Evolutionary conservation across 2,797 vertebrate genomes (phyloP).

Genomic region (Selene dorsalis): DNA sequence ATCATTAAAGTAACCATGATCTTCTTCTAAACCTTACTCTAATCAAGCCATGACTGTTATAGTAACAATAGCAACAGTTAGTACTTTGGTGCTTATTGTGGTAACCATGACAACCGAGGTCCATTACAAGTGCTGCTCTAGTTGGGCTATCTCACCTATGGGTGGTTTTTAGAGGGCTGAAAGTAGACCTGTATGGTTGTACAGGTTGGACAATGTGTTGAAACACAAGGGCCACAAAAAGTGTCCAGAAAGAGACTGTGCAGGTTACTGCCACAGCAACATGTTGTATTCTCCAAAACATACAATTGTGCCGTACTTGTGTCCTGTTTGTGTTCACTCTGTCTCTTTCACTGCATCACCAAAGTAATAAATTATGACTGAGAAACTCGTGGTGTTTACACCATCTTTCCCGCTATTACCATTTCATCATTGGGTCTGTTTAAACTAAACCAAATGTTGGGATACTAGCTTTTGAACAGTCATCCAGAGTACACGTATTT

Average conservation of each 20-base stretch:
- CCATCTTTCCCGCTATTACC: slow-evolving; percentile 1
- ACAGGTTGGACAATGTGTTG: too few relatives aligned
- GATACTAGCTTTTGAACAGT: slow-evolving; percentile 17
- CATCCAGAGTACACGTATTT: slow-evolving; percentile 30
- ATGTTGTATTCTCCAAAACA: background rate
- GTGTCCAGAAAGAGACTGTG: background rate
- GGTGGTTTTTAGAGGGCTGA: too few relatives aligned
- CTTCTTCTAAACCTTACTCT: too few relatives aligned
- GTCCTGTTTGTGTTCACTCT: background rate
- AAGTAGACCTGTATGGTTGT: too few relatives aligned
- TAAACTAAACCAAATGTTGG: slow-evolving; percentile 41
- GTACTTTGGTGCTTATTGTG: too few relatives aligned
- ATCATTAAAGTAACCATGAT: too few relatives aligned
- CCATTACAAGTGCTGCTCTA: too few relatives aligned
- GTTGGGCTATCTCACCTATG: too few relatives aligned
- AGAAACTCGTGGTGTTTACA: slow-evolving; percentile 25
- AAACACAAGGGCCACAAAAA: too few relatives aligned
- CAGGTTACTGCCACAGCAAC: background rate
- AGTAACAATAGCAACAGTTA: too few relatives aligned
- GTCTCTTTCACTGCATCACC: slow-evolving; percentile 5
- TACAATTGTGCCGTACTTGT: background rate
- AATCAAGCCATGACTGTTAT: too few relatives aligned
- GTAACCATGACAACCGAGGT: too few relatives aligned
- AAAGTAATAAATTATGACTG: slow-evolving; percentile 21
- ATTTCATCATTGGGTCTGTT: slow-evolving; percentile 8